Percentiles rank a stretch among this genome's conserved stretches.
Conservation (phyloP, 2,888 invertebrate genomes). For the Chironomus tentans region DNA sequence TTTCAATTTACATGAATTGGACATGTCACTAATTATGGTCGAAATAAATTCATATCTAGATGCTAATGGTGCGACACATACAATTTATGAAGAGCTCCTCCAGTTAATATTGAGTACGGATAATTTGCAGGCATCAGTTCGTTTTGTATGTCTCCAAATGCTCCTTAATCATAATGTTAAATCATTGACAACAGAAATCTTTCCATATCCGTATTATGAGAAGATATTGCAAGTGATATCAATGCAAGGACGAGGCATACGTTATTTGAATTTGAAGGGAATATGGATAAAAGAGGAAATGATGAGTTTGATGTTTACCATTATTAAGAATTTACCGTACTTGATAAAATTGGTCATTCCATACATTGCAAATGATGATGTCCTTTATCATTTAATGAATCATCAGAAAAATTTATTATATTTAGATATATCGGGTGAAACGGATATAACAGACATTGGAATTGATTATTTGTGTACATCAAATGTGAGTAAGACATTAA, state of each 20-base stretch:
- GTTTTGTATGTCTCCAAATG: slow-evolving; percentile 56
- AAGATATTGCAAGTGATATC: slow-evolving; percentile 57
- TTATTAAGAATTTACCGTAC: slow-evolving; percentile 51
- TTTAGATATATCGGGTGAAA: slow-evolving; percentile 61
- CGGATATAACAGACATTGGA: slow-evolving; percentile 56
- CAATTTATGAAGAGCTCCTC: slow-evolving; percentile 59
- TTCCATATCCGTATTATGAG: slow-evolving; percentile 61
- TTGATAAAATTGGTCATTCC: slow-evolving; percentile 56
- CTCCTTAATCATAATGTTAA: slow-evolving; percentile 57
- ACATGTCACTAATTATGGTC: slow-evolving; percentile 49
- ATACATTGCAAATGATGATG: slow-evolving; percentile 59
- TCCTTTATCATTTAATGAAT: slow-evolving; percentile 51
- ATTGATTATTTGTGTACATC: slow-evolving; percentile 50
- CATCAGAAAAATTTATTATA: slow-evolving; percentile 49
- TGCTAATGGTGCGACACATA: slow-evolving; percentile 53
- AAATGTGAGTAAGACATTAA: slow-evolving; percentile 48
- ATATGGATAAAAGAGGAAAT: slow-evolving; percentile 65
- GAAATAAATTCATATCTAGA: slow-evolving; percentile 53
- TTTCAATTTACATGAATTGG: slow-evolving; percentile 40
- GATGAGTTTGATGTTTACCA: slow-evolving; percentile 50
- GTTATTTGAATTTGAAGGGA: slow-evolving; percentile 56
- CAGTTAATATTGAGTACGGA: slow-evolving; percentile 55
- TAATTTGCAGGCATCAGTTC: slow-evolving; percentile 56
- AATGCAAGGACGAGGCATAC: slow-evolving; percentile 52
- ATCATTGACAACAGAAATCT: slow-evolving; percentile 56